Evolutionary conservation across 2,888 invertebrate species (phyloP).

Genomic region (Zelleria hepariella): DNA sequence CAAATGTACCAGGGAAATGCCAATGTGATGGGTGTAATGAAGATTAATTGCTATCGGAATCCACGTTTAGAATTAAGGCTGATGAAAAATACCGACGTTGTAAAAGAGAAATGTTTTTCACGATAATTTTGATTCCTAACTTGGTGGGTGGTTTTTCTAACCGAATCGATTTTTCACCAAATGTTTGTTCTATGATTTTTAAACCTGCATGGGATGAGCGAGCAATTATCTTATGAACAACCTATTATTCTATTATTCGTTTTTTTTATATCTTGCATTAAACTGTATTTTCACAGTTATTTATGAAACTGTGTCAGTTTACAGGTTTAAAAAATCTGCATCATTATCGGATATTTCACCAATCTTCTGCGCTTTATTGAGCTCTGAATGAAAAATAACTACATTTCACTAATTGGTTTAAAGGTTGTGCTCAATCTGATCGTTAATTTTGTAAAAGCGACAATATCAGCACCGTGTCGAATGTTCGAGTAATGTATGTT

Average conservation of each 20-base stretch:
- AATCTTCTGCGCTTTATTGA: too few relatives aligned
- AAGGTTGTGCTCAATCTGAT: not conserved
- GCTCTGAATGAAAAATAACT: too few relatives aligned
- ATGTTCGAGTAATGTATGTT: not conserved
- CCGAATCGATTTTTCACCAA: not conserved
- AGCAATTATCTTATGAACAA: too few relatives aligned
- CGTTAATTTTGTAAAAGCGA: not conserved
- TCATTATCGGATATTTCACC: too few relatives aligned
- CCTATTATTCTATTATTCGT: too few relatives aligned
- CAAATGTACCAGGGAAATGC: not conserved
- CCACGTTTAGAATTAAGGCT: not conserved
- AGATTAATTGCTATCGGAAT: not conserved
- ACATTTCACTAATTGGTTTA: not conserved
- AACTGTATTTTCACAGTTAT: too few relatives aligned
- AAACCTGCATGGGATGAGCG: too few relatives aligned
- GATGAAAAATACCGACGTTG: not conserved
- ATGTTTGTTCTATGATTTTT: too few relatives aligned
- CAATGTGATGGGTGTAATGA: not conserved
- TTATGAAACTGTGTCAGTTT: too few relatives aligned
- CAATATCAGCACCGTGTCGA: not conserved
- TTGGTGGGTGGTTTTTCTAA: not conserved
- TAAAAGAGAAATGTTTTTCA: not conserved
- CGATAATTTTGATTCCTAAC: not conserved
- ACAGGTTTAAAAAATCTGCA: too few relatives aligned
- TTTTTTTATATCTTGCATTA: too few relatives aligned